Percentiles rank a stretch among this genome's conserved stretches.
Conservation (phyloP, 2,888 invertebrate genomes). For the Podotricha telesiphe region DNA sequence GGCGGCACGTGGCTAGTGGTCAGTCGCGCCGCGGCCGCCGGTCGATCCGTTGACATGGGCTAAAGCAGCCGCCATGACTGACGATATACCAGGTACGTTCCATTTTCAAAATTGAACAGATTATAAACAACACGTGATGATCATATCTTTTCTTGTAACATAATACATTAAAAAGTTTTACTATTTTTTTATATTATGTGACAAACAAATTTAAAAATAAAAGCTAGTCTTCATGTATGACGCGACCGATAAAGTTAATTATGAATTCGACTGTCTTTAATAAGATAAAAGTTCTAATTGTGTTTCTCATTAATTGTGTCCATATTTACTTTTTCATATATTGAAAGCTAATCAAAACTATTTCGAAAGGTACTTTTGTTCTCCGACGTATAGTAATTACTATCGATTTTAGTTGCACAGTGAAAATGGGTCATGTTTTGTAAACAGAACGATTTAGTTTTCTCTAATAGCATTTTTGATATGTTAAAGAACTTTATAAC, state of each 20-base stretch:
- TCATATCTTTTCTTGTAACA: neutral
- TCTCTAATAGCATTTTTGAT: neutral
- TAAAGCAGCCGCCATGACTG: conserved; percentile 60
- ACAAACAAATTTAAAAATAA: neutral
- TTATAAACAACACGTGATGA: neutral
- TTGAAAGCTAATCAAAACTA: conserved; percentile 17
- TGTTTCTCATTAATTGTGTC: neutral
- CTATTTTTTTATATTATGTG: neutral
- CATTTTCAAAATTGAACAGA: conserved; percentile 36
- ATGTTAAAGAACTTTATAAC: neutral
- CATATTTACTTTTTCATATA: neutral
- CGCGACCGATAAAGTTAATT: neutral
- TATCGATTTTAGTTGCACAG: conserved; percentile 31
- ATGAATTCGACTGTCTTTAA: neutral
- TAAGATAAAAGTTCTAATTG: neutral
- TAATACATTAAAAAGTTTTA: neutral
- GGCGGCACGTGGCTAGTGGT: conserved; percentile 69
- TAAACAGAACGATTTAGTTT: conserved; percentile 29
- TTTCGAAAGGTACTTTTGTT: conserved; percentile 26
- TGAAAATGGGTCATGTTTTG: conserved; percentile 35
- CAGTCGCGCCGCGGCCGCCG: conserved; percentile 73
- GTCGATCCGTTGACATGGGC: conserved; percentile 61
- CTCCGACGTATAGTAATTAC: conserved; percentile 27
- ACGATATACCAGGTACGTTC: conserved; percentile 76
- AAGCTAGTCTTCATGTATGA: neutral